Evolutionary conservation across 2,888 invertebrate genomes (phyloP).

Genomic region (Drosophila cyrtoloma): DNA sequence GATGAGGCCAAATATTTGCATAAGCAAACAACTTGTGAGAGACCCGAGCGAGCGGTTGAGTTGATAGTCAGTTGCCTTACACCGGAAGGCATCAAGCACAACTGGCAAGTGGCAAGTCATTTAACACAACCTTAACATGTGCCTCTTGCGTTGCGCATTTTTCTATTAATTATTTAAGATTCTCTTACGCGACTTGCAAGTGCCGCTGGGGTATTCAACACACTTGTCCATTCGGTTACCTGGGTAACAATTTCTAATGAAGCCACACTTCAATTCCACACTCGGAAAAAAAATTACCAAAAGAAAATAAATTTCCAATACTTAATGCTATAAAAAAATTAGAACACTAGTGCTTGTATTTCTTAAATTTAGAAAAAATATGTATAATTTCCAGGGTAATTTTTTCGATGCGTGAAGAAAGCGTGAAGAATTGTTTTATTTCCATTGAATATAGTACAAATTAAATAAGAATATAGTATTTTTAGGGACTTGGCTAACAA

Average conservation of each 20-base stretch:
- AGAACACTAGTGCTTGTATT: no score
- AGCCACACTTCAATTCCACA: slow-evolving; percentile 60
- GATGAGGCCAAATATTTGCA: slow-evolving; percentile 76
- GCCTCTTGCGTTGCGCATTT: slow-evolving; percentile 38
- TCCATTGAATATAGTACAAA: background rate
- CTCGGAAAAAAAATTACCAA: background rate
- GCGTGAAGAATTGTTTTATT: background rate
- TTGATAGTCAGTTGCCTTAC: slow-evolving; percentile 43
- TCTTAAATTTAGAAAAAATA: no score
- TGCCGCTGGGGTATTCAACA: slow-evolving; percentile 25
- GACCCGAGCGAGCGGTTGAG: slow-evolving; percentile 39
- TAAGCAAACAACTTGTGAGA: slow-evolving; percentile 62
- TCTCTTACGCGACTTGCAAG: slow-evolving; percentile 59
- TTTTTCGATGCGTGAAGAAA: no score
- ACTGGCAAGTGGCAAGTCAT: slow-evolving; percentile 65
- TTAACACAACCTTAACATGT: slow-evolving; percentile 48
- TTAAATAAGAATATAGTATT: no score
- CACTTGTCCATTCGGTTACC: slow-evolving; percentile 49
- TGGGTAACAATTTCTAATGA: slow-evolving; percentile 67
- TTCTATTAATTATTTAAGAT: slow-evolving; percentile 77
- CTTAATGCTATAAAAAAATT: background rate
- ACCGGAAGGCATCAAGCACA: slow-evolving; percentile 8
- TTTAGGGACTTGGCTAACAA: no score
- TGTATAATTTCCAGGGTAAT: background rate
- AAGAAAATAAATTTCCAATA: background rate